Conservation (phyloP, 2,797 vertebrate species). For the Sylvia borin region DNA sequence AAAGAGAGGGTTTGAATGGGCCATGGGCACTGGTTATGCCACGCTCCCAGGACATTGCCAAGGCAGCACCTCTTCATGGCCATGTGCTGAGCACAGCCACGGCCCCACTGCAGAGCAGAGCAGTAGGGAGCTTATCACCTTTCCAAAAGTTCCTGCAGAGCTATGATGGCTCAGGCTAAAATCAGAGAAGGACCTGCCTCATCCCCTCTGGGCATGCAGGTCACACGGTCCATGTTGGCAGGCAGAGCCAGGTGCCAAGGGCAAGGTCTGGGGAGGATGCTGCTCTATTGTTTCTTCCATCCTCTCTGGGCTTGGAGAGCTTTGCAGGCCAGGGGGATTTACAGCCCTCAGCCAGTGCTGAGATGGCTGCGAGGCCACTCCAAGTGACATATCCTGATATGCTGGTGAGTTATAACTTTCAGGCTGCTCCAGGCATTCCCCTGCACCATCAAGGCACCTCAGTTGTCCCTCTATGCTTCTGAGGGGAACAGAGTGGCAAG, state of each 20-base stretch:
- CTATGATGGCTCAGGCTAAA: background rate
- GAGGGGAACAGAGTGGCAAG: background rate
- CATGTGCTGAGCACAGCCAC: fast-evolving
- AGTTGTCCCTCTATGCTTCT: fast-evolving
- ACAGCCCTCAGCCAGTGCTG: background rate
- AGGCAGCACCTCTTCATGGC: fast-evolving
- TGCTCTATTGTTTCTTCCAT: background rate
- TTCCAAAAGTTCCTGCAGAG: background rate
- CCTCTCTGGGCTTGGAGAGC: background rate
- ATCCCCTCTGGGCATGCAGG: fast-evolving
- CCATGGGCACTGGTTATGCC: background rate
- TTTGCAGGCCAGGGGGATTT: background rate
- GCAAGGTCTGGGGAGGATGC: background rate
- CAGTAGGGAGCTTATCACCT: background rate
- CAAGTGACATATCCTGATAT: background rate
- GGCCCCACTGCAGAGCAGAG: background rate
- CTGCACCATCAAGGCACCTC: background rate
- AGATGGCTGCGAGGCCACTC: background rate
- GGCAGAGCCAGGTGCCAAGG: background rate
- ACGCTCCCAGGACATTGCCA: background rate
- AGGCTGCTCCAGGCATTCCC: background rate
- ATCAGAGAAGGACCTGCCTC: fast-evolving
- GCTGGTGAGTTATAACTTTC: background rate
- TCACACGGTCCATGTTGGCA: fast-evolving
- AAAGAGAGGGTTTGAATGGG: background rate